Conservation (phyloP, 1,140 invertebrate genomes). For the Yoshiicerus persimilis region DNA sequence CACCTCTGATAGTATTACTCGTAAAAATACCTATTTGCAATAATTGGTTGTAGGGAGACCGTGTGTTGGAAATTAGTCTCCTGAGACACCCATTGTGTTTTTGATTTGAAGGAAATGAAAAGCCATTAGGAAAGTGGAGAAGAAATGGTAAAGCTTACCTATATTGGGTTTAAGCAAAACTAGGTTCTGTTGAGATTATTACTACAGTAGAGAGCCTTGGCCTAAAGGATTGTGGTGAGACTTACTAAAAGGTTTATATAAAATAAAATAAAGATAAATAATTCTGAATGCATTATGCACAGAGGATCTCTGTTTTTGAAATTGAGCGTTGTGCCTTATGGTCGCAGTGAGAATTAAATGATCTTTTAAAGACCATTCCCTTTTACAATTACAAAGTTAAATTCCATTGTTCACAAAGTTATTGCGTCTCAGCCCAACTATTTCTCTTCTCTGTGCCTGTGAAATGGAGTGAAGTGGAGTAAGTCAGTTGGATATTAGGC, state of each 20-base stretch:
- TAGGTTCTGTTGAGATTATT: neutral
- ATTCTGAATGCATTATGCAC: neutral
- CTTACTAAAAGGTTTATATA: neutral
- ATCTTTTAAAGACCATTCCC: constrained; percentile 16
- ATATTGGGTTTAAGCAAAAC: neutral
- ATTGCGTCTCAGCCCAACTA: neutral
- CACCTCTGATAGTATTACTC: too few relatives aligned
- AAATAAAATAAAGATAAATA: neutral
- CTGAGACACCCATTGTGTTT: constrained; percentile 31
- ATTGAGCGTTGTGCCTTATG: neutral
- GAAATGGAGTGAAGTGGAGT: neutral
- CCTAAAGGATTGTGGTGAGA: neutral
- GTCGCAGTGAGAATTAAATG: constrained; percentile 1
- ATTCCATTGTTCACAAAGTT: constrained; percentile 14
- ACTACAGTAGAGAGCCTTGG: neutral
- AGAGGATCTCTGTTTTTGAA: neutral
- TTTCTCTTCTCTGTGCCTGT: neutral
- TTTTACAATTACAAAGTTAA: constrained; percentile 7
- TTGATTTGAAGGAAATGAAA: neutral
- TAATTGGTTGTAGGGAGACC: constrained; percentile 32
- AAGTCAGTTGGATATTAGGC: constrained; percentile 12
- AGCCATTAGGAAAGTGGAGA: neutral
- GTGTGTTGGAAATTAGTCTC: constrained; percentile 38
- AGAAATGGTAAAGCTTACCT: neutral
- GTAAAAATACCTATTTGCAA: too few relatives aligned